These are phyloP conservation scores for Symphodus melops DNA, from an alignment of 2,113 vertebrate species.

Conservation along the genomic window DNA sequence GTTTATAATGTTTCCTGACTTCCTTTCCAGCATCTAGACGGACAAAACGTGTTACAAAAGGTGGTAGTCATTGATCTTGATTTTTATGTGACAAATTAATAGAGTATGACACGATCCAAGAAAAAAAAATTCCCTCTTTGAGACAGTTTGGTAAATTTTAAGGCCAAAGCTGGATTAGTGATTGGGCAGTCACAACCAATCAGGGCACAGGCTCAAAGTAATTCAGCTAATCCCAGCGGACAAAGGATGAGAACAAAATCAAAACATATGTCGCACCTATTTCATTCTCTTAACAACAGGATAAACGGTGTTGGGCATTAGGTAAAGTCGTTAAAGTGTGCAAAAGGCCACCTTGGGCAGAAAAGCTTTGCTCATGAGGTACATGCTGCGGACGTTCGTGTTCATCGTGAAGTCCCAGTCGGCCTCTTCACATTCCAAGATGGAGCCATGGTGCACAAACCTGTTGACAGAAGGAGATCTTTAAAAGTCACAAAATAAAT, in stretches of 20 bases:
- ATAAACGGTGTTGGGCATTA: conserved; percentile 27
- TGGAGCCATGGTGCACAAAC: conserved; percentile 93
- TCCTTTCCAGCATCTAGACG: conserved; percentile 91
- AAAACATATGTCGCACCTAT: conserved; percentile 61
- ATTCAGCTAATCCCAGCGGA: conserved; percentile 69
- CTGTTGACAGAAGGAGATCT: conserved; percentile 63
- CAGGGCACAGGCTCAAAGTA: conserved; percentile 67
- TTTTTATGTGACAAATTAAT: conserved; percentile 9
- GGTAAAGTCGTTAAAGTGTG: conserved; percentile 10
- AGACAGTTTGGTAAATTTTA: conserved; percentile 57
- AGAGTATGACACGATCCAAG: neutral
- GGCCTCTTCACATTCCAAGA: conserved; percentile 91
- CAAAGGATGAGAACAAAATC: conserved; percentile 58
- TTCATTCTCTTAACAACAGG: conserved; percentile 8
- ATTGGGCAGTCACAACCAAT: conserved; percentile 54
- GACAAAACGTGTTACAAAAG: conserved; percentile 18
- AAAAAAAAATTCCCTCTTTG: conserved; percentile 1
- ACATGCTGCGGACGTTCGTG: conserved; percentile 94
- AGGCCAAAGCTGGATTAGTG: conserved; percentile 70
- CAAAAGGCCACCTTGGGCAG: conserved; percentile 89
- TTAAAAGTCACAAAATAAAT: neutral
- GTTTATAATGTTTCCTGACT: conserved; percentile 95
- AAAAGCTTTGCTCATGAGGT: conserved; percentile 93
- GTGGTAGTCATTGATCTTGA: neutral
- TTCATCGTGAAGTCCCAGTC: conserved; percentile 97